Base-by-base conservation (phyloP, 2,113 vertebrate species). In the Litocranius walleri region DNA sequence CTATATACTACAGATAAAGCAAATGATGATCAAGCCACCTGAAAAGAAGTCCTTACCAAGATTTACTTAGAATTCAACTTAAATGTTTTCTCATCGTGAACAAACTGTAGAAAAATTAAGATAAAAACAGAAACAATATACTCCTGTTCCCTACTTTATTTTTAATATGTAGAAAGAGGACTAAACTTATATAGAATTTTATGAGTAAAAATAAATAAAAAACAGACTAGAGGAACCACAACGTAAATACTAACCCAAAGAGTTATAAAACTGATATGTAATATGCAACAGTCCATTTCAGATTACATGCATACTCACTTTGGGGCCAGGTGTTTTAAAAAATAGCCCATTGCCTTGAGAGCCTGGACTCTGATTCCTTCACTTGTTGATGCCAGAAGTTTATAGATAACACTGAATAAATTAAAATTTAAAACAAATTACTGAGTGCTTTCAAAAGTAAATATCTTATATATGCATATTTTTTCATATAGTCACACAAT, bases 261-360 rank as follows among this genome's bases (percentile, higher is more conserved):
- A 45, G 56, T 80, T 74, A 56, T 33, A 83, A 96, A 96, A 71
- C 56, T 88, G 86, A 33, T 29, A 81, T 40, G 30, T 43, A 95
- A 78, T 48, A 94, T 30, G 43, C 21, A 74, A 50, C 17, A 64
- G 56, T 40, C 11, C 27, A 82, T 45, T 94, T 80, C 45, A 84
- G 25, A 91, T 33, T 50, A 93, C 67, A 97, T 80, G 6, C 3
- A 52, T 98, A 99, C 99, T 99, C 99, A 99, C 99, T 99, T 99
- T 82, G 99, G 99, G 61, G 99, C 97, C 48, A 99, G 98, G 98
- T 99, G 98, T 96, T 99, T 99, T 98, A 99, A 98, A 98, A 99
- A 99, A 98, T 99, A 99, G 19, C 99, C 99, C 99, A 99, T 94
- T 83, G 99, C 99, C 98, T 99, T 99, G 9, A 99, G 99, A 50